Percentiles rank a stretch among this genome's conserved stretches.
Evolutionary conservation across 2,888 invertebrate species (phyloP).

Genomic region (Caradrina kadenii): DNA sequence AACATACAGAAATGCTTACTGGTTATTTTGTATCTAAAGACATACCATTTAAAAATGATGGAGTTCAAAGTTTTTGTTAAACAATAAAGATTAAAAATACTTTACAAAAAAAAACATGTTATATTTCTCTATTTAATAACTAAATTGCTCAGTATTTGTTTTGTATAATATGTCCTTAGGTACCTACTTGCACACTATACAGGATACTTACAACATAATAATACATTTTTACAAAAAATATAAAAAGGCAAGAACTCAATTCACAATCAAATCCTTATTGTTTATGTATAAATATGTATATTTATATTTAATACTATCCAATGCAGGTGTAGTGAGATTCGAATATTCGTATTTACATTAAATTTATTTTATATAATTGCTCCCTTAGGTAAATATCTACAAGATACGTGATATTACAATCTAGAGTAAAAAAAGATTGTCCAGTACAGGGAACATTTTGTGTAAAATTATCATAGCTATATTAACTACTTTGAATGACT

Average conservation of each 20-base stretch:
- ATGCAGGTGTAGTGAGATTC: slow-evolving; percentile 69
- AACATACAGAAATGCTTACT: slow-evolving; percentile 53
- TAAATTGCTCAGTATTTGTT: not conserved
- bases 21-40: slow-evolving; percentile 42
- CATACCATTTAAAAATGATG: slow-evolving; percentile 9
- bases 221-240: slow-evolving; percentile 55
- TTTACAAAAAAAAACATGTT: not conserved
- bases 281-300: slow-evolving; percentile 34
- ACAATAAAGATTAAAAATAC: not conserved
- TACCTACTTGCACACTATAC: slow-evolving; percentile 55
- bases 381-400: slow-evolving; percentile 88
- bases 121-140: not conserved
- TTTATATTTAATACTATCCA: slow-evolving; percentile 50
- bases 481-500: slow-evolving; percentile 40
- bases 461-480: slow-evolving; percentile 61
- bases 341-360: slow-evolving; percentile 76
- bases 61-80: not conserved
- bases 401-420: slow-evolving; percentile 73
- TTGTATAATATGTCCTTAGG: slow-evolving; percentile 42
- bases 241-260: slow-evolving; percentile 61
- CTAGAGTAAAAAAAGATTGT: slow-evolving; percentile 65
- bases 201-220: slow-evolving; percentile 57
- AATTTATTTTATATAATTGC: slow-evolving; percentile 82
- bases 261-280: slow-evolving; percentile 63
- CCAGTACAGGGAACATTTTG: slow-evolving; percentile 61